Base-by-base conservation (phyloP, 2,797 vertebrate species). In the Leptodactylus fallax region DNA sequence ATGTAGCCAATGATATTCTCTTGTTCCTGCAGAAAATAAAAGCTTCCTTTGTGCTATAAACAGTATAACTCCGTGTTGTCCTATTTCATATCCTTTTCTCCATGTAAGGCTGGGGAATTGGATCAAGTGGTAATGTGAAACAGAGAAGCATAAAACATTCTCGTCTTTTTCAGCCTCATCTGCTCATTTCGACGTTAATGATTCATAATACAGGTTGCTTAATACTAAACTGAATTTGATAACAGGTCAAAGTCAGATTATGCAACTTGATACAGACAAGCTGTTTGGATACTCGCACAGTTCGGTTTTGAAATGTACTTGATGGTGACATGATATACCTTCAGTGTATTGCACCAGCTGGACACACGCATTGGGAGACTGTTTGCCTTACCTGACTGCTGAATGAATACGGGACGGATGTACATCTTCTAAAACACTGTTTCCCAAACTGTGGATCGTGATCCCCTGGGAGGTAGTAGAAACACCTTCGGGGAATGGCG, bases 21-120 rank as follows among this genome's bases (percentile, higher is more conserved):
- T 74, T 56, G 83, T 80, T 67, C 79, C 77, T 77, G 83, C 79
- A 85, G 83, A 85, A 88, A 85, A 88, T 81, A 88, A 88, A 85
- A 85, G 87, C 56, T 88, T 88, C 56, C 83, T 85, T 88, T 88
- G 79, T 85, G 87, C 78, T 88, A 88, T 88, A 88, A 88, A 85
- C 87, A 85, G 87, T 81, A 85, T 81, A 36, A 88, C 61, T 76
- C 76, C 47, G 79, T 12, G 67, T 85, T 85, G 71, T 81, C 81
- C 56, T 88, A 74, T 81, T 85, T 85, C 81, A 85, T 88, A 85
- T 88, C 79, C 78, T 88, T 65, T 84, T 85, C 69, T 81, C 83
- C 79, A 85, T 85, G 76, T 88, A 85, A 76, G 45, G 83, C 72
- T 74, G 58, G 87, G 83, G 83, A 85, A 81, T 85, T 85, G 76